These are phyloP conservation scores for Acleris holmiana DNA, from an alignment of 2,888 invertebrate genomes.

Conservation along the genomic window DNA sequence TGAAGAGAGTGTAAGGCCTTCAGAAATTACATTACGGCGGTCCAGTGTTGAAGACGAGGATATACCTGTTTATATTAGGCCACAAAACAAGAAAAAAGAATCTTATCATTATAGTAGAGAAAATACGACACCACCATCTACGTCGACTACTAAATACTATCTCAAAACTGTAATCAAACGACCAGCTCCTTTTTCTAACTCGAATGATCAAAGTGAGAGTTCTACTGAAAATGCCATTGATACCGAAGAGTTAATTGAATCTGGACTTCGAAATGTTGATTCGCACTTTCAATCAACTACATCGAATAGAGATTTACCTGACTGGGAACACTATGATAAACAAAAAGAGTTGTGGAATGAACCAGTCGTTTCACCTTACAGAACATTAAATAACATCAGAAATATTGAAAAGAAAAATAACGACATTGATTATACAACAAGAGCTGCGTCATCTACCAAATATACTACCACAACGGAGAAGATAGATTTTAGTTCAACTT, in stretches of 20 bases:
- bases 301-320: slow-evolving; percentile 44
- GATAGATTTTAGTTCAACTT: slow-evolving; percentile 43
- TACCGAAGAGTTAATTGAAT: slow-evolving; percentile 55
- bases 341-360: slow-evolving; percentile 59
- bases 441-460: slow-evolving; percentile 51
- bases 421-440: slow-evolving; percentile 50
- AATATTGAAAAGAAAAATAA: slow-evolving; percentile 49
- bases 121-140: slow-evolving; percentile 45
- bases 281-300: slow-evolving; percentile 44
- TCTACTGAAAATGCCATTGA: slow-evolving; percentile 61
- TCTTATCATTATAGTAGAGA: slow-evolving; percentile 16
- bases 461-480: slow-evolving; percentile 49
- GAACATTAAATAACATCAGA: slow-evolving; percentile 76
- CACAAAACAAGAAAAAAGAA: slow-evolving; percentile 36
- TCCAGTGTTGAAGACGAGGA: slow-evolving; percentile 56
- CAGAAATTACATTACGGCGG: slow-evolving; percentile 52
- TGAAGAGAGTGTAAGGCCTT: slow-evolving; percentile 43
- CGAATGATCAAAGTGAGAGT: slow-evolving; percentile 48
- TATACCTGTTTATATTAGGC: slow-evolving; percentile 53
- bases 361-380: slow-evolving; percentile 80
- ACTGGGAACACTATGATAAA: slow-evolving; percentile 44
- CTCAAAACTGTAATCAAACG: slow-evolving; percentile 65
- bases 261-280: slow-evolving; percentile 50
- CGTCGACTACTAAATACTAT: slow-evolving; percentile 62
- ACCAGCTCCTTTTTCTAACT: slow-evolving; percentile 57